Base-by-base conservation (phyloP, 1,140 invertebrate species). In the Achroia grisella region DNA sequence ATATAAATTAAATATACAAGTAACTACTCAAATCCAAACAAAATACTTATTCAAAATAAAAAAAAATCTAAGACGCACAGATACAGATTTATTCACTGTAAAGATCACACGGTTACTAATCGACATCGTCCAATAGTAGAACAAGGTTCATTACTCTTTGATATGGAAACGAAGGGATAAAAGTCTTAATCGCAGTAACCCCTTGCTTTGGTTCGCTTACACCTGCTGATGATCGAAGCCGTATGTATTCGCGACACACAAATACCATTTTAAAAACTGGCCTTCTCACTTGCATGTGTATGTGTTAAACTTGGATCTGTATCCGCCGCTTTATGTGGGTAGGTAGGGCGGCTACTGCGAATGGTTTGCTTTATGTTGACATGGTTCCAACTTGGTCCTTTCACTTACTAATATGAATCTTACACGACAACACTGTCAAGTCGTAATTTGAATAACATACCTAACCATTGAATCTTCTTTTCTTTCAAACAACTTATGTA, bases 101-200 rank as follows among this genome's bases (percentile, higher is more conserved):
- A 77, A 68, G 56, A 77, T 84, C 80, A 80, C 80, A 84, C 74
- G 74, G 75, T 84, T 69, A 68, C 73, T 72, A 73, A 84, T 84
- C 71, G 77, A 77, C 76, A 67, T 64, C 52, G 66, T 71, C 76
- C 67, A 77, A 72, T 80, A 80, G 71, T 72, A 66, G 64, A 82
- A 81, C 74, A 82, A 85, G 78, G 81, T 85, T 85, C 81, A 85
- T 82, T 85, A 85, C 78, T 85, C 81, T 81, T 82, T 82, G 74
- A 82, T 82, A 85, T 85, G 78, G 78, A 85, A 85, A 85, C 78
- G 77, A 82, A 81, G 78, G 78, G 81, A 85, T 82, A 85, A 85
- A 85, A 79, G 77, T 82, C 78, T 82, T 81, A 81, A 85, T 82
- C 78, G 78, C 77, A 78, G 82, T 81, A 81, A 77, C 81, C 81